Percentiles rank a stretch among this genome's conserved stretches.
These are phyloP conservation scores for Myopa testacea DNA, from an alignment of 2,888 invertebrate genomes.

Conservation along the genomic window DNA sequence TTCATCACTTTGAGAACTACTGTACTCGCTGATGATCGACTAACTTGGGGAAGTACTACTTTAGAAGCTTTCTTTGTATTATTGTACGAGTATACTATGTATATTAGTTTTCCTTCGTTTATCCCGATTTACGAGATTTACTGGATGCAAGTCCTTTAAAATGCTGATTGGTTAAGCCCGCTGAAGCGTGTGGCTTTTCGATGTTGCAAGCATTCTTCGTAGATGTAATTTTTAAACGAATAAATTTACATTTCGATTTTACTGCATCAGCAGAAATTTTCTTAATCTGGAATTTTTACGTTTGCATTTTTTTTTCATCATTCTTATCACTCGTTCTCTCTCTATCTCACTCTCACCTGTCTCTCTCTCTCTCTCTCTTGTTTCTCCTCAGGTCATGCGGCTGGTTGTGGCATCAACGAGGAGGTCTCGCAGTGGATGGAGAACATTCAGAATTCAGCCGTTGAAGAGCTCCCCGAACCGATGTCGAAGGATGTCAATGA, in stretches of 20 bases:
- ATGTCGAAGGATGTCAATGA: conserved; percentile 61
- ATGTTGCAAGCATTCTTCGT: neutral
- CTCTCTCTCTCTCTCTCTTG: conserved; percentile 5
- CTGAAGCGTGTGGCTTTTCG: conserved; percentile 31
- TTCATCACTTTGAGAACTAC: too few species aligned
- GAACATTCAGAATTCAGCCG: conserved; percentile 82
- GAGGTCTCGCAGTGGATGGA: conserved; percentile 94
- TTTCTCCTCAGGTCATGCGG: conserved; percentile 76
- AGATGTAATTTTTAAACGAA: conserved; percentile 20
- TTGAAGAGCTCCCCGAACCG: conserved; percentile 70
- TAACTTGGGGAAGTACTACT: too few species aligned
- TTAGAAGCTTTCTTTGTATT: too few species aligned
- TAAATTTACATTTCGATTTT: conserved; percentile 26
- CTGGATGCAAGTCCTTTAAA: too few species aligned
- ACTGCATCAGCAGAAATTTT: conserved; percentile 58
- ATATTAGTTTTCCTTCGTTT: too few species aligned
- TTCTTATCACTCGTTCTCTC: conserved; percentile 28
- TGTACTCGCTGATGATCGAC: too few species aligned
- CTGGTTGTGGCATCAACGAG: conserved; percentile 90
- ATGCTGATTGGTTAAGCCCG: too few species aligned
- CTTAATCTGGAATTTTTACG: conserved; percentile 34
- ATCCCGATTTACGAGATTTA: too few species aligned
- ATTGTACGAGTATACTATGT: too few species aligned
- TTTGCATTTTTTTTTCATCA: conserved; percentile 22
- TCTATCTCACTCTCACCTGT: neutral